Conservation (phyloP, 2,113 vertebrate genomes). For the Phaethornis superciliosus region DNA sequence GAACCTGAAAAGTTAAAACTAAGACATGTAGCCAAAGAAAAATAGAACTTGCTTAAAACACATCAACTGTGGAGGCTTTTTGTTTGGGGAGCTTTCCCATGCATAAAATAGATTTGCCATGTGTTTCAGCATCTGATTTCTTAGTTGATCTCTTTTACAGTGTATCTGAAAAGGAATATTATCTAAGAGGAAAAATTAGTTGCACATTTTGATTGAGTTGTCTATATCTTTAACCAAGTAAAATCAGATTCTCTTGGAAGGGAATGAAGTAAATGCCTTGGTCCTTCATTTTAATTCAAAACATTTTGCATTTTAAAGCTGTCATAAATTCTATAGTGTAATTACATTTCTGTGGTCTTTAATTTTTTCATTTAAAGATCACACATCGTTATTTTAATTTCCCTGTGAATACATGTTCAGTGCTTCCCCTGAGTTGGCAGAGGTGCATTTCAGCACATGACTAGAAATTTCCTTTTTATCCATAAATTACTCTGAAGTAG, state of each 20-base stretch:
- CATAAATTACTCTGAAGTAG: conserved; percentile 21
- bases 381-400: conserved; percentile 22
- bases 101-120: not conserved
- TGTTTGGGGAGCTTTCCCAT: not conserved
- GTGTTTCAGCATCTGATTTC: not conserved
- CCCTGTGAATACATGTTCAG: not conserved
- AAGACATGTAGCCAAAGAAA: not conserved
- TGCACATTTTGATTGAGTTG: conserved; percentile 44
- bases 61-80: not conserved
- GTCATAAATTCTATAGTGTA: conserved; percentile 57
- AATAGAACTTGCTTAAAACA: not conserved
- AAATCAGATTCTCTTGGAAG: conserved; percentile 38
- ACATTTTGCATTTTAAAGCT: conserved; percentile 41
- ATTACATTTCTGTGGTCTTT: conserved; percentile 49
- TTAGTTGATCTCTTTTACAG: not conserved
- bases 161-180: not conserved
- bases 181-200: not conserved
- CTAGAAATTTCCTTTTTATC: conserved; percentile 30
- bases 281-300: conserved; percentile 50
- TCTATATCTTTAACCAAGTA: conserved; percentile 15
- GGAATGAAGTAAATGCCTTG: conserved; percentile 33
- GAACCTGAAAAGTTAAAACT: not conserved
- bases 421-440: not conserved
- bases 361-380: conserved; percentile 68
- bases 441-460: not conserved